Evolutionary conservation across 1,140 invertebrate genomes (phyloP).

Genomic region (Drosophila sulfurigaster): DNA sequence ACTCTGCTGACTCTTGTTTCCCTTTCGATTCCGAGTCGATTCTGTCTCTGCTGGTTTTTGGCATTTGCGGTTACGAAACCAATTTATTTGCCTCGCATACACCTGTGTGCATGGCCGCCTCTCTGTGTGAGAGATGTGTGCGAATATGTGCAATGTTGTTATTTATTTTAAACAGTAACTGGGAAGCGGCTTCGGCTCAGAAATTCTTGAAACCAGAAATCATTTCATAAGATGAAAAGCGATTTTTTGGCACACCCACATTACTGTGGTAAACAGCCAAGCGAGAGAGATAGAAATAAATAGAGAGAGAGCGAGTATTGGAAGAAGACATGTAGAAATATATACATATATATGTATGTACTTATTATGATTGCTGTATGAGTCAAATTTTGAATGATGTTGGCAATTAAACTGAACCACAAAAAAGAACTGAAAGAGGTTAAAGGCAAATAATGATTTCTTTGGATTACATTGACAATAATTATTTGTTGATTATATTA

Average conservation of each 20-base stretch:
- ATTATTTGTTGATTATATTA: no score
- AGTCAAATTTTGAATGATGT: background rate
- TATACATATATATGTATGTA: no score
- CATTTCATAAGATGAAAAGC: constrained; percentile 80
- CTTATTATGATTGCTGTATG: background rate
- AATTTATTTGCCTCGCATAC: constrained; percentile 77
- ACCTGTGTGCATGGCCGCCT: constrained; percentile 23
- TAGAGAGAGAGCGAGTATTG: no score
- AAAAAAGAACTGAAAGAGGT: no score
- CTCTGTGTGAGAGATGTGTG: constrained; percentile 11
- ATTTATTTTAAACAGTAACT: constrained; percentile 80
- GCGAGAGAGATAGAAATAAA: background rate
- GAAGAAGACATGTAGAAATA: background rate
- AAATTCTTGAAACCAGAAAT: constrained; percentile 70
- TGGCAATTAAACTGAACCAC: no score
- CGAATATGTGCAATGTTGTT: constrained; percentile 54
- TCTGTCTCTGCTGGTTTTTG: constrained; percentile 59
- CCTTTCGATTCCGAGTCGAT: constrained; percentile 29
- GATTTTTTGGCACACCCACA: constrained; percentile 35
- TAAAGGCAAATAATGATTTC: no score
- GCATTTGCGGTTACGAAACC: constrained; percentile 84
- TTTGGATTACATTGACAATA: no score
- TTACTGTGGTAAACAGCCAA: background rate
- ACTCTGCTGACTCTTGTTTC: constrained; percentile 2
- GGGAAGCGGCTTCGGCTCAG: constrained; percentile 40